phyloP scores from a whole-genome alignment of 2,797 vertebrate species.

The Argentina silus region DNA sequence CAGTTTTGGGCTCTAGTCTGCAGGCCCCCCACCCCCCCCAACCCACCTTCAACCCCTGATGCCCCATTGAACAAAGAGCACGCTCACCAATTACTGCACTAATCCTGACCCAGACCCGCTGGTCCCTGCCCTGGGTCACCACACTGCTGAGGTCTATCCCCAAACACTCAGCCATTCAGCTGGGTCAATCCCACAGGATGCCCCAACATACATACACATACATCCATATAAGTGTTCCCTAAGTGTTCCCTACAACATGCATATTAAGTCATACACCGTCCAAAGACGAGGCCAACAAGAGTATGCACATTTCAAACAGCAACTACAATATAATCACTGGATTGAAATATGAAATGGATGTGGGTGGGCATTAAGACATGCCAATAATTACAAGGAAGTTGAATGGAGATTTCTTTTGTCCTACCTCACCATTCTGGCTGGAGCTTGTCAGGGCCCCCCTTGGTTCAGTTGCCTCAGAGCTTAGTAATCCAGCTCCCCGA shows the following conservation, averaged over 20 bases:
- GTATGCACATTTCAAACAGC: neutral
- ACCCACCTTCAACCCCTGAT: neutral
- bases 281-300: neutral
- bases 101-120: neutral
- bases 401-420: conserved; percentile 45
- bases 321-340: neutral
- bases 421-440: conserved; percentile 85
- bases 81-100: neutral
- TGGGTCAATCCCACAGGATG: neutral
- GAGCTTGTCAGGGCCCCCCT: conserved; percentile 66
- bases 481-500: conserved; percentile 73
- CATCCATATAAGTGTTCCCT: neutral
- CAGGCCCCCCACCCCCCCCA: neutral
- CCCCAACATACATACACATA: neutral
- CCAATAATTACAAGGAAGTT: conserved; percentile 14
- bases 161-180: conserved; percentile 2
- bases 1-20: conserved; percentile 6
- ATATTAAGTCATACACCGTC: neutral
- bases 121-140: neutral
- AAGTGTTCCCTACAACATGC: neutral
- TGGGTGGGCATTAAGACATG: neutral
- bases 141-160: neutral
- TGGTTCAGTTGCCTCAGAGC: conserved; percentile 60
- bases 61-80: conserved; percentile 11
- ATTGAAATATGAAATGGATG: neutral